Evolutionary conservation across 1,140 invertebrate genomes (phyloP), one percentile per base, ranked within the genome.

Genomic region (Drosophila insularis): DNA sequence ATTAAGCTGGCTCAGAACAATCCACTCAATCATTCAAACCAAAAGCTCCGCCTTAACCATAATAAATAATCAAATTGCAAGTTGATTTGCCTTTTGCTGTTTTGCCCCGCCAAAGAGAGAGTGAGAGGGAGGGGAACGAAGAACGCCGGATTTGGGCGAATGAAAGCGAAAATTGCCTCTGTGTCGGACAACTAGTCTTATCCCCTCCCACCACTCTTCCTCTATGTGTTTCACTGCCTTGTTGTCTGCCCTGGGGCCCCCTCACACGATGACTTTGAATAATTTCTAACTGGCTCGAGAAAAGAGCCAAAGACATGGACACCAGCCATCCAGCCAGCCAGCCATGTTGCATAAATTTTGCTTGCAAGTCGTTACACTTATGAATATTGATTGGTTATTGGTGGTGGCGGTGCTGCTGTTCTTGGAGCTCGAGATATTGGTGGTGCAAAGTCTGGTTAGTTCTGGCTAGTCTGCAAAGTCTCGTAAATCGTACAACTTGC

Each of bases 351-450:
- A 80, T 65, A 80, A 84, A 82, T 79, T 82, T 56, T 60, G 73
- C 63, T 67, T 27, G 50, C 64, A 60, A 78, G 78, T 87, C 78
- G 74, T 86, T 85, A 77, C 64, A 79, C 71, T 86, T 81, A 86
- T 87, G 81, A 86, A 86, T 86, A 86, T 86, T 86, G 79, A 86
- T 86, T 86, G 79, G 75, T 78, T 86, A 87, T 82, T 87, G 81
- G 70, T 64, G 69, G 67, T 69, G 73, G 59, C 61, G 63, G 32
- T 32, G 67, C 17, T 53, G 46, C 21, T 32, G 65, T 10, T 37
- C 39, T 13, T 32, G 58, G 11, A 63, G 19, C 62, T 66, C 11
- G 8, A 10, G 21, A 54, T 32, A 35, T 1, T 21, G 31, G 35
- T 56, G 27, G 10, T 55, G 31, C 58, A 35, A 11, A 58, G 10